Evolutionary conservation across 2,888 invertebrate species (phyloP), one percentile per base, ranked within the genome.

Genomic region (Epinotia brunnichana): DNA sequence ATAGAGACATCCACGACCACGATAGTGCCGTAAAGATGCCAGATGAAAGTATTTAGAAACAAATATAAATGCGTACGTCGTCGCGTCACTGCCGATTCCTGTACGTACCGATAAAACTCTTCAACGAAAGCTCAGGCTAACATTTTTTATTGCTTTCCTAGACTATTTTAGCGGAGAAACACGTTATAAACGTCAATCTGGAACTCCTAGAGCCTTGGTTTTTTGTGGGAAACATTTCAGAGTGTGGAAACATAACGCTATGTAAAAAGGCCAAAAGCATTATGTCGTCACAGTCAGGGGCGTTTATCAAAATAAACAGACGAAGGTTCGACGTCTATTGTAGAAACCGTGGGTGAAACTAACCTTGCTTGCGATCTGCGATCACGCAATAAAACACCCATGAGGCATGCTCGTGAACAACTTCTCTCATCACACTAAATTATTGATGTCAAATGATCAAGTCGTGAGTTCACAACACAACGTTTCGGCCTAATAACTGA

Each of bases 291-390:
- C 59, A 62, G 35, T 48, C 60, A 68, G 53, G 44, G 70, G 69
- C 73, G 69, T 71, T 68, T 57, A 71, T 73, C 41, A 73, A 69
- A 73, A 73, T 74, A 74, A 71, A 76, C 66, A 48, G 67, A 73
- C 56, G 59, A 69, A 64, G 64, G 60, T 62, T 61, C 29, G 64
- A 51, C n/a, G 60, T 60, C 56, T 66, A 69, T 66, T 69, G 66
- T 66, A 51, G 56, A 41, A 66, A 19, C 69, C 71, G 71, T 74
- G 66, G 60, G 72, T 74, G 70, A 74, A 74, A 70, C 70, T 60
- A 70, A 62, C 66, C 70, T 74, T 48, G 62, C 44, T 56, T 39
- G 24, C 39, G 21, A 73, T 73, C 73, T 68, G 39, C 15, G 60
- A 68, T 73, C 68, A 73, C 68, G 73, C 73, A 68, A 72, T 35